Conservation (phyloP, 2,113 vertebrate species). For the Crotalus viridis region DNA sequence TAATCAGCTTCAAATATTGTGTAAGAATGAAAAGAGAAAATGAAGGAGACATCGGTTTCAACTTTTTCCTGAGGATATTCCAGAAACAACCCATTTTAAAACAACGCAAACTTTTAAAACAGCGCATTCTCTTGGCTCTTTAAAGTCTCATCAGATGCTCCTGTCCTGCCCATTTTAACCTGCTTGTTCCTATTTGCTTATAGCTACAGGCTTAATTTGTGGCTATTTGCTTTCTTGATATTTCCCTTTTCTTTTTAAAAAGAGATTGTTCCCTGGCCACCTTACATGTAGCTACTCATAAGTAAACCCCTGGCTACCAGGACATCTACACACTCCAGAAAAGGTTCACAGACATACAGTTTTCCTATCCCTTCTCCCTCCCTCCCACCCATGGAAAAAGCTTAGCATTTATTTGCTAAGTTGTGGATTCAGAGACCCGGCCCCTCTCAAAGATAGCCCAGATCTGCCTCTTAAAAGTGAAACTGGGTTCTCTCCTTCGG, state of each 20-base stretch:
- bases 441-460: background rate
- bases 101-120: background rate
- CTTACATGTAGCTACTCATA: background rate
- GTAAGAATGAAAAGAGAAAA: background rate
- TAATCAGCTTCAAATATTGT: background rate
- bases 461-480: background rate
- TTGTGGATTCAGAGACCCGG: background rate
- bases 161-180: background rate
- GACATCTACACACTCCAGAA: background rate
- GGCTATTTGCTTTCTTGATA: background rate
- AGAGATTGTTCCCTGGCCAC: background rate
- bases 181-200: background rate
- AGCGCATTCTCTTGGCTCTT: background rate
- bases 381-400: background rate
- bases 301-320: background rate
- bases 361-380: background rate
- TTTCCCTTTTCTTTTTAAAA: background rate
- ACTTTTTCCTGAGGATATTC: background rate
- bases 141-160: background rate
- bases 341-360: background rate
- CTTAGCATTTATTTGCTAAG: background rate
- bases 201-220: background rate
- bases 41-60: background rate
- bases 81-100: background rate
- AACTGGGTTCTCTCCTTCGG: background rate